Evolutionary conservation across 2,797 vertebrate genomes (phyloP).

Genomic region (Spheniscus humboldti): DNA sequence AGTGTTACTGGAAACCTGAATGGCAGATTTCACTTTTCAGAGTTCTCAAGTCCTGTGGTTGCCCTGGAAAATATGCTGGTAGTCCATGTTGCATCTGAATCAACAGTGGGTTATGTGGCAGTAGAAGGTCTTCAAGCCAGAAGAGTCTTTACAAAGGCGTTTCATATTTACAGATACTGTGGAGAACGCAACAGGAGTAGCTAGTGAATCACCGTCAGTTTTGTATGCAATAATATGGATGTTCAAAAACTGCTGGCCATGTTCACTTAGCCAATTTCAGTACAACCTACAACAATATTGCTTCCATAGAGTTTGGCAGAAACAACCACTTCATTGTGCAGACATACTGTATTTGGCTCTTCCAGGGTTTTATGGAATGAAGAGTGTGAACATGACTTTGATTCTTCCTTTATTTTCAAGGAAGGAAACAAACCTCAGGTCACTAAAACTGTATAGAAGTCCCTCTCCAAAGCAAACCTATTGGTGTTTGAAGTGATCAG

Average conservation of each 20-base stretch:
- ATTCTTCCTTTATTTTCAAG: background rate
- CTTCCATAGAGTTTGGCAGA: background rate
- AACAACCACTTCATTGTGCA: background rate
- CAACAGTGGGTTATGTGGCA: background rate
- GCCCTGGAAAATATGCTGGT: background rate
- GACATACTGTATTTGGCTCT: background rate
- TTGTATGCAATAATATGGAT: background rate
- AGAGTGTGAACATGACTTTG: background rate
- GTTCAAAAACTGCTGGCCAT: background rate
- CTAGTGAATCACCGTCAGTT: background rate
- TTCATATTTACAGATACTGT: slow-evolving; percentile 13
- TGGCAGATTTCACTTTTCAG: background rate
- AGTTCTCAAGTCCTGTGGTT: background rate
- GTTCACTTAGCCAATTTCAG: background rate
- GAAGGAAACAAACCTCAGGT: background rate
- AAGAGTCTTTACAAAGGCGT: slow-evolving; percentile 5
- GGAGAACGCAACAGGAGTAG: background rate
- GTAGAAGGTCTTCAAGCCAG: background rate
- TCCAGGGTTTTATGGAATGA: background rate
- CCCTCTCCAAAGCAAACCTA: background rate
- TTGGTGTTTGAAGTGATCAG: background rate
- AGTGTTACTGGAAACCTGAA: background rate
- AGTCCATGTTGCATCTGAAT: background rate
- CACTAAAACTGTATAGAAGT: background rate
- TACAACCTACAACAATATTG: background rate